These are phyloP conservation scores for Litoditis marina DNA, from an alignment of 2,888 invertebrate genomes.

Conservation along the genomic window DNA sequence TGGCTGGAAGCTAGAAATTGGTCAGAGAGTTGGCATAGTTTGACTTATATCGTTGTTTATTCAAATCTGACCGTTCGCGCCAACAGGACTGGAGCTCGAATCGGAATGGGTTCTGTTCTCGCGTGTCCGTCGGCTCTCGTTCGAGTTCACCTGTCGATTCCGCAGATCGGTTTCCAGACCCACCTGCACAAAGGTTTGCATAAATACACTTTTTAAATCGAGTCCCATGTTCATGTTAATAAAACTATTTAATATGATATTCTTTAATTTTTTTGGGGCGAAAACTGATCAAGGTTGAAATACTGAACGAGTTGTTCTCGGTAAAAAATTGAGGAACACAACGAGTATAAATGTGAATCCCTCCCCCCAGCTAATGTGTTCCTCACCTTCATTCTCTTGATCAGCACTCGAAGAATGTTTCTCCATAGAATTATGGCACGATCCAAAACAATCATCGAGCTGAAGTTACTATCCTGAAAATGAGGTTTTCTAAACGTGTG, in stretches of 20 bases:
- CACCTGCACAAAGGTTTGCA: slow-evolving; percentile 15
- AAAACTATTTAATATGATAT: no score
- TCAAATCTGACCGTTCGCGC: no score
- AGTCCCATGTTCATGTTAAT: no score
- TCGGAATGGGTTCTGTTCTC: slow-evolving; percentile 10
- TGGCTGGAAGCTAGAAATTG: no score
- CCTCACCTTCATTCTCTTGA: slow-evolving; percentile 51
- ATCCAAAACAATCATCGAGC: slow-evolving; percentile 28
- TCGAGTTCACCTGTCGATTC: slow-evolving; percentile 39
- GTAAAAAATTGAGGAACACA: no score
- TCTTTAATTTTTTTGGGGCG: no score
- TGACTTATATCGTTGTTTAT: no score
- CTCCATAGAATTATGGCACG: slow-evolving; percentile 44
- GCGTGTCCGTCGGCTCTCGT: slow-evolving; percentile 3
- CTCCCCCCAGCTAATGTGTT: no score
- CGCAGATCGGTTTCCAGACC: slow-evolving; percentile 43
- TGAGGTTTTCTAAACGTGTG: not conserved
- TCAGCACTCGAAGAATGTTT: slow-evolving; percentile 37
- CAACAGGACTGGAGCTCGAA: slow-evolving; percentile 1
- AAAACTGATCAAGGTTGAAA: no score
- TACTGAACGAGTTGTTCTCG: no score
- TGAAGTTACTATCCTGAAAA: slow-evolving; percentile 31
- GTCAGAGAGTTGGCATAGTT: no score
- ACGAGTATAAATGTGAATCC: no score
- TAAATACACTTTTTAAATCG: not conserved